Evolutionary conservation across 2,113 vertebrate species (phyloP).

Genomic region (Myanophis thanlyinensis): DNA sequence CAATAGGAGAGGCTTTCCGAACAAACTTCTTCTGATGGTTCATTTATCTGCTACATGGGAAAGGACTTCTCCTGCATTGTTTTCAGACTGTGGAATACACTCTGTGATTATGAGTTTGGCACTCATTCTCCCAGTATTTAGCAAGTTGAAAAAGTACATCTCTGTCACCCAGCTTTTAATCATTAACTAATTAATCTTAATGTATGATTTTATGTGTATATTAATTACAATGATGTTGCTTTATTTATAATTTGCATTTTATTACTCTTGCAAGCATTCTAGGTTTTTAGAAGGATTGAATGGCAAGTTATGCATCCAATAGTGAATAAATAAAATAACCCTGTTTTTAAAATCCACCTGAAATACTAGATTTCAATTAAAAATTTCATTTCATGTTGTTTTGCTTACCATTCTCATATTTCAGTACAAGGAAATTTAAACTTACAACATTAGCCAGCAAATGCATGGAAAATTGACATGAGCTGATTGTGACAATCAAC

Average conservation of each 20-base stretch:
- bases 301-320: background rate
- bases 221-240: background rate
- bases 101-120: background rate
- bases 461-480: background rate
- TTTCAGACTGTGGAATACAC: background rate
- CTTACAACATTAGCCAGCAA: background rate
- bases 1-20: background rate
- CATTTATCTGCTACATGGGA: background rate
- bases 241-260: background rate
- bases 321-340: background rate
- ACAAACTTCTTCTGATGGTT: background rate
- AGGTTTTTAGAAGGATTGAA: background rate
- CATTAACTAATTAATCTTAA: background rate
- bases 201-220: background rate
- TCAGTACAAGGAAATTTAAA: background rate
- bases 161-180: background rate
- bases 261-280: background rate
- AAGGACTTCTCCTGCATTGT: background rate
- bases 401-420: background rate
- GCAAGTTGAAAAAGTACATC: background rate
- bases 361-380: background rate
- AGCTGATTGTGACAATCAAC: background rate
- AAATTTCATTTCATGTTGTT: background rate
- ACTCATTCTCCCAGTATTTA: background rate
- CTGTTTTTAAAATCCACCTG: background rate